These are phyloP conservation scores for Marmota monax DNA, from an alignment of 2,113 vertebrate species.

Conservation along the genomic window DNA sequence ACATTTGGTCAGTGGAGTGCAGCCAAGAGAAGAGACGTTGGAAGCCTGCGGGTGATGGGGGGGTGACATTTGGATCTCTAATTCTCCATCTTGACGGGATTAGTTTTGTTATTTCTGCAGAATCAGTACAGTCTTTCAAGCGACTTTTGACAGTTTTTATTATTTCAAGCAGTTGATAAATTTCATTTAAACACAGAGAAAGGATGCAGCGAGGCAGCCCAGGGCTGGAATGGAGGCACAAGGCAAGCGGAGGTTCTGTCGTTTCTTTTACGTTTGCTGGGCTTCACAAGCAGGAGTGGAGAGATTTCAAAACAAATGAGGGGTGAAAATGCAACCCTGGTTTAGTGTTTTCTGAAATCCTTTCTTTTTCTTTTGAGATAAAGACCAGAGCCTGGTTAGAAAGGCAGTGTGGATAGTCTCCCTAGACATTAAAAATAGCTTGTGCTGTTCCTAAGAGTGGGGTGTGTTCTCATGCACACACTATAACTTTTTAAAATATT, in stretches of 20 bases:
- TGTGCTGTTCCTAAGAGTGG: not conserved
- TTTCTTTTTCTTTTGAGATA: slow-evolving; percentile 33
- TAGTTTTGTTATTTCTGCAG: not conserved
- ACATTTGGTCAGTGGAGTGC: not conserved
- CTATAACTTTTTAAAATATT: not conserved
- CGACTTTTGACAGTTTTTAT: not conserved
- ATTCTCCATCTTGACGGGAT: not conserved
- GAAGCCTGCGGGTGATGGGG: not conserved
- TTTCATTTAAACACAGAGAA: not conserved
- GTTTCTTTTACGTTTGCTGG: fast-evolving
- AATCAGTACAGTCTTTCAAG: not conserved
- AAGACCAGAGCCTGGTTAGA: not conserved
- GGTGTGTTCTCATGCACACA: too few relatives aligned
- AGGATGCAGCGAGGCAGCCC: not conserved
- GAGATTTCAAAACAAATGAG: not conserved
- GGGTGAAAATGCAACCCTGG: not conserved
- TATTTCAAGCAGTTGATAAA: not conserved
- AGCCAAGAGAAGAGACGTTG: not conserved
- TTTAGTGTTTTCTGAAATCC: not conserved
- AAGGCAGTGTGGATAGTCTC: not conserved
- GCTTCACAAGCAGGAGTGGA: not conserved
- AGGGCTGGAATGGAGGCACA: too few relatives aligned
- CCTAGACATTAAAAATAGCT: not conserved
- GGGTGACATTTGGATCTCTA: not conserved
- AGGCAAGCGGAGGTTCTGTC: not conserved